A percentile compares a stretch with the other conserved stretches of the same genome.
Conservation (phyloP, 2,888 invertebrate genomes). For the Lumbricus terrestris region DNA sequence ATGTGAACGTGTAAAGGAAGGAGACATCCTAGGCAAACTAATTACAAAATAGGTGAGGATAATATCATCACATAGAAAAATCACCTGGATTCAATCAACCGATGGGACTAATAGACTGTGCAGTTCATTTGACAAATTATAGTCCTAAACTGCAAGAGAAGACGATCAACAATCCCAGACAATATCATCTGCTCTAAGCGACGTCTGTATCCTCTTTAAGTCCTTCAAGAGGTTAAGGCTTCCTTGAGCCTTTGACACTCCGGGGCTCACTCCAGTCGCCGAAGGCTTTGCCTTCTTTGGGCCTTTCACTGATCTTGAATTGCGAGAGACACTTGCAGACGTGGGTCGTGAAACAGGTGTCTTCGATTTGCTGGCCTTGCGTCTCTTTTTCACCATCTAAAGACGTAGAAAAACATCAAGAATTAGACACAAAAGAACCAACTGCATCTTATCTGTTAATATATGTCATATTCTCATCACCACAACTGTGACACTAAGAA, state of each 20-base stretch:
- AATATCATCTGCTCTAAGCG: constrained; percentile 54
- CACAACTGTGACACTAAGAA: no score
- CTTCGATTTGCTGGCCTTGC: neutral
- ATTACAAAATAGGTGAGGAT: neutral
- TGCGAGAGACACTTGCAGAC: neutral
- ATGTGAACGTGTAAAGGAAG: neutral
- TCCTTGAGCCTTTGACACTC: constrained; percentile 23
- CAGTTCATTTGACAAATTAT: neutral
- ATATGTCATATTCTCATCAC: no score
- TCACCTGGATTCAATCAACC: neutral
- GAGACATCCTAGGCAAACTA: neutral
- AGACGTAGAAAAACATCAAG: neutral
- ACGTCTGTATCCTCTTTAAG: constrained; percentile 55
- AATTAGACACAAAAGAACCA: neutral
- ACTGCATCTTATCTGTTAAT: neutral
- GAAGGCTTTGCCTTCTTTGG: constrained; percentile 31
- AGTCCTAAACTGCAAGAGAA: neutral
- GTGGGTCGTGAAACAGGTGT: neutral
- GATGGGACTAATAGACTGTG: neutral
- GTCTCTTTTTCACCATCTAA: constrained; percentile 4
- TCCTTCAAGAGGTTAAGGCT: constrained; percentile 50
- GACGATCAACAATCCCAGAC: constrained; percentile 47
- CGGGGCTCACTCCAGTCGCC: constrained; percentile 30
- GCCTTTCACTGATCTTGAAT: constrained; percentile 36
- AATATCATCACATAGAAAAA: neutral